Evolutionary conservation across 1,140 invertebrate species (phyloP).

Genomic region (Philopotamus ludificatus): DNA sequence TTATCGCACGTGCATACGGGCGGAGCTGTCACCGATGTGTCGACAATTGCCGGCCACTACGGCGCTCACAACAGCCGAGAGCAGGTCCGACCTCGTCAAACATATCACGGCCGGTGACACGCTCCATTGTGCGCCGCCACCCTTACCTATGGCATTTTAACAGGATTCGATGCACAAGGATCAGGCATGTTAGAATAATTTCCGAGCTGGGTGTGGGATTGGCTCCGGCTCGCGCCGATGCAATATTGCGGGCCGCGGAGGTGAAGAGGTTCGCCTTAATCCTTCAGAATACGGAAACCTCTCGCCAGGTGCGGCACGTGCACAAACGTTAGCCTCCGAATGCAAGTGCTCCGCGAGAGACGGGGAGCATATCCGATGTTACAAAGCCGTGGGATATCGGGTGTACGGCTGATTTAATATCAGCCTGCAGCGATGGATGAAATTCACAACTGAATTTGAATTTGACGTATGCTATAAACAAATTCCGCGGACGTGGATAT

Average conservation of each 20-base stretch:
- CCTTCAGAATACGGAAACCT: conserved; percentile 14
- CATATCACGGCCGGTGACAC: neutral
- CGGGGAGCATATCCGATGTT: conserved; percentile 7
- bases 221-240: too few relatives aligned
- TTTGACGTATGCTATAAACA: too few relatives aligned
- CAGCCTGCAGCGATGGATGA: neutral
- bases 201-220: too few relatives aligned
- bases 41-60: neutral
- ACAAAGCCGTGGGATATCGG: conserved; percentile 2
- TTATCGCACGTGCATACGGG: neutral
- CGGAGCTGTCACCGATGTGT: neutral
- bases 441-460: neutral
- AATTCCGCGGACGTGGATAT: too few relatives aligned
- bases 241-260: conserved; percentile 4
- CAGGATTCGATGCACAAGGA: neutral
- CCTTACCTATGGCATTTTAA: neutral
- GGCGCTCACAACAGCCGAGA: too few relatives aligned
- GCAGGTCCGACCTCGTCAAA: neutral
- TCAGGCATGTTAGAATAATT: neutral
- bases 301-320: neutral
- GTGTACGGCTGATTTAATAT: neutral
- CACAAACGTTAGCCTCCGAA: neutral
- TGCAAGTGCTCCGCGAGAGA: neutral
- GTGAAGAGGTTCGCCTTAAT: neutral
- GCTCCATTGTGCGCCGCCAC: neutral